These are phyloP conservation scores for Drosophila eugracilis DNA, from an alignment of 1,140 invertebrate genomes.

Conservation along the genomic window DNA sequence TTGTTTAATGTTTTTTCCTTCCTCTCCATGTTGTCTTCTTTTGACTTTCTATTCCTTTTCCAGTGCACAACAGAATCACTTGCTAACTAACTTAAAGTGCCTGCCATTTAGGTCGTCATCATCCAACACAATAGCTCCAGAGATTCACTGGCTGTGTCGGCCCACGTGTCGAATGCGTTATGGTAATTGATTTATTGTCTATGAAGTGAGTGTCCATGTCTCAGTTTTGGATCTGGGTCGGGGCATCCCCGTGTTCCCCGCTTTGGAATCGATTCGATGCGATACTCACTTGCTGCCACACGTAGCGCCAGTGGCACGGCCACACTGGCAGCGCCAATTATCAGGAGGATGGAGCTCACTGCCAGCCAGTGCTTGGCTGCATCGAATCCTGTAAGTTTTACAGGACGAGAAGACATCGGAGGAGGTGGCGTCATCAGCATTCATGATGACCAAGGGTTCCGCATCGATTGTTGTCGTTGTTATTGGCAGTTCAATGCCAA, in stretches of 20 bases:
- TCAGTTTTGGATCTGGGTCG: background rate
- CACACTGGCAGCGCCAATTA: conserved; percentile 88
- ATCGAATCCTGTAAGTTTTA: conserved; percentile 85
- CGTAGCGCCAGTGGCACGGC: conserved; percentile 88
- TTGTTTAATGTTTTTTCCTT: too few relatives aligned
- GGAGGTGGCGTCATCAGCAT: conserved; percentile 53
- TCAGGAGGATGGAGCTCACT: conserved; percentile 88
- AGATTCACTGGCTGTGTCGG: background rate
- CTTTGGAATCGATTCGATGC: conserved; percentile 19
- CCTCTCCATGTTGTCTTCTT: background rate
- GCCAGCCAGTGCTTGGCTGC: conserved; percentile 88
- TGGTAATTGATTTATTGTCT: conserved; percentile 84
- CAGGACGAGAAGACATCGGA: conserved; percentile 7
- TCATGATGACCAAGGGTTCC: conserved; percentile 62
- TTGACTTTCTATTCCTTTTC: background rate
- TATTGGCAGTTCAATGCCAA: conserved; percentile 78
- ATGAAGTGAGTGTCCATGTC: conserved; percentile 15
- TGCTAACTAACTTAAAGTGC: conserved; percentile 57
- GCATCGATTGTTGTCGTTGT: conserved; percentile 63
- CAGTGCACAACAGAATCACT: conserved; percentile 21
- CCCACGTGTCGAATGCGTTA: conserved; percentile 73
- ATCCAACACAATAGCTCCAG: background rate
- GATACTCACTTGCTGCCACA: conserved; percentile 86
- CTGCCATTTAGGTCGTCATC: conserved; percentile 46
- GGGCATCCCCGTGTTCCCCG: background rate